A percentile compares a stretch with the other conserved stretches of the same genome.
Evolutionary conservation across 2,888 invertebrate species (phyloP).

Genomic region (Sinopyrophorus schimmeli): DNA sequence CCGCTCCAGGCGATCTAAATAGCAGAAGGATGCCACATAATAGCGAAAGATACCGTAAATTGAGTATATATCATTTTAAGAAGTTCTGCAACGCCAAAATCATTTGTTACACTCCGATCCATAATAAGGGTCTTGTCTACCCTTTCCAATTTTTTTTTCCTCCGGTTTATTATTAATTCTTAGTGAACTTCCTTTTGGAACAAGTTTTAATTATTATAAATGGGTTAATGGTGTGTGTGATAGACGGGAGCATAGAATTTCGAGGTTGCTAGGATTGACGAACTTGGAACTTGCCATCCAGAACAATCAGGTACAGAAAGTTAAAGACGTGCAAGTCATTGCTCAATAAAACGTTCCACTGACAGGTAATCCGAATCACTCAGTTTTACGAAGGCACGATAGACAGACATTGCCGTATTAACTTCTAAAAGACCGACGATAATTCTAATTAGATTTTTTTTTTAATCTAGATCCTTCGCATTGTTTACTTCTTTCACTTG

Average conservation of each 20-base stretch:
- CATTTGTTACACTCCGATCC: conserved; percentile 8
- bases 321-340: conserved; percentile 40
- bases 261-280: conserved; percentile 38
- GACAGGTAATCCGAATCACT: conserved; percentile 42
- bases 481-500: too few relatives aligned
- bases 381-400: conserved; percentile 41
- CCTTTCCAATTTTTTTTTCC: background rate
- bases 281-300: conserved; percentile 34
- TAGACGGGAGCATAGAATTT: too few relatives aligned
- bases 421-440: conserved; percentile 27
- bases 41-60: conserved; percentile 29
- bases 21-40: conserved; percentile 37
- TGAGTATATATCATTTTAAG: conserved; percentile 27
- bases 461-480: too few relatives aligned
- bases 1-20: conserved; percentile 37
- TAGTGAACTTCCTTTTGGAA: too few relatives aligned
- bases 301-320: conserved; percentile 42
- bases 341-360: conserved; percentile 42
- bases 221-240: too few relatives aligned
- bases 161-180: too few relatives aligned
- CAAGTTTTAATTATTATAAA: too few relatives aligned
- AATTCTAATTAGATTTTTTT: too few relatives aligned
- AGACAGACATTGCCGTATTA: conserved; percentile 36
- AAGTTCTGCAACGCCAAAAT: conserved; percentile 15
- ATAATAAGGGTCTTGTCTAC: too few relatives aligned